Base-by-base conservation (phyloP, 1,140 invertebrate species). In the Sminthurides bifidus region DNA sequence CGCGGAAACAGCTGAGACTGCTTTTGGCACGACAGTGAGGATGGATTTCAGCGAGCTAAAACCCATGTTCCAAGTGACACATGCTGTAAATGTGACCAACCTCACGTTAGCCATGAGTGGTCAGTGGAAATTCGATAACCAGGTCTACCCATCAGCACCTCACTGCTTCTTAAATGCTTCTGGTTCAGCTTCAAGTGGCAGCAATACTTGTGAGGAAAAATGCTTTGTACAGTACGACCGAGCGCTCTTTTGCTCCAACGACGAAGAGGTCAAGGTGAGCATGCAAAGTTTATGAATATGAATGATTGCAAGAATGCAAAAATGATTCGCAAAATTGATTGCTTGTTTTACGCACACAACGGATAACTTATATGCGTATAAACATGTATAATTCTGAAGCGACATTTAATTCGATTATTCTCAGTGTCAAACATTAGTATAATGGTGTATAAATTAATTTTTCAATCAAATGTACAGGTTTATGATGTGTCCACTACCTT, bases 401-500 rank as follows among this genome's bases (percentile, higher is more conserved):
- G 8, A 14, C 8, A 12, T 15, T 44, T 44, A 15, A 15, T 44
- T 44, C 8, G 21, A 44, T 44, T 10, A 52, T 24, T 26, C 35
- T 26, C 8, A 10, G 27, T 49, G 29, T 26, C 12, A 27, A 26
- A 26, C 10, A 26, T 49, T 10, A 44, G 10, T 44, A 14, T 44
- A 10, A 12, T 19, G 21, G 45, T 12, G 14, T 3, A 53, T 19
- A 44, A 44, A 21, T 41, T 53, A 24, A 45, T n/a, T 12, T 45
- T 45, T 26, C 21, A n/a, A 14, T 41, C 15, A 41, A 45, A 23
- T 50, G 19, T 30, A 15, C 26, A 64, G 52, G 79, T 81, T 56
- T 72, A 80, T 40, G 77, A 85, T 63, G 74, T 81, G 1, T 67
- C 70, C 2, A 62, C 84, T 6, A 86, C 84, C 0, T 87, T 87